A percentile compares a stretch with the other conserved stretches of the same genome.
phyloP scores from a whole-genome alignment of 2,113 vertebrate species.

The Carettochelys insculpta region DNA sequence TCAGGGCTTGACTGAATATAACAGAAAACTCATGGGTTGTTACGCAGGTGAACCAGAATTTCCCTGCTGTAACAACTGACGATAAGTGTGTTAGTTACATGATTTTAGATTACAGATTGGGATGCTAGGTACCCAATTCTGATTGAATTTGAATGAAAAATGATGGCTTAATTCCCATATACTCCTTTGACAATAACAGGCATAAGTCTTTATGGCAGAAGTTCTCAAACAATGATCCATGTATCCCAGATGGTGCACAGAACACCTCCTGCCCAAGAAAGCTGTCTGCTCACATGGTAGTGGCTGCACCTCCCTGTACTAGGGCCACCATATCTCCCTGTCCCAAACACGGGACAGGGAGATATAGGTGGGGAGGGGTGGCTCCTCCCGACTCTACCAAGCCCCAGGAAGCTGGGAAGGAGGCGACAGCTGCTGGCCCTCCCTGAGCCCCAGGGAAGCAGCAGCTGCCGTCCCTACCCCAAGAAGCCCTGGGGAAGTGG shows the following conservation, averaged over 20 bases:
- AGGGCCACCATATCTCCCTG: too few species aligned
- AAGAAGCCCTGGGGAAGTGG: too few species aligned
- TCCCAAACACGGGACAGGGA: too few species aligned
- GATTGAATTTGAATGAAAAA: background rate
- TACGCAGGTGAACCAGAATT: background rate
- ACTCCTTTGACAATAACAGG: background rate
- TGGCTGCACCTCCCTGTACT: background rate
- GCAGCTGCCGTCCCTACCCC: too few species aligned
- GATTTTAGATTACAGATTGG: background rate
- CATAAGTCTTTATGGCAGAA: background rate
- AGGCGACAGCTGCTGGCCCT: too few species aligned
- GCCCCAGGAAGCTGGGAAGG: too few species aligned
- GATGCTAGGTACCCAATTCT: background rate
- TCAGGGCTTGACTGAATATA: background rate
- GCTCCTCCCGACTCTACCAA: too few species aligned
- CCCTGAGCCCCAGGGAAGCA: too few species aligned
- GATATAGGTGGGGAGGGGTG: too few species aligned
- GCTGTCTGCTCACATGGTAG: background rate
- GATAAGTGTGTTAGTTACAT: background rate
- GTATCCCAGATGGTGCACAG: background rate
- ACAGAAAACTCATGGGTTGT: background rate
- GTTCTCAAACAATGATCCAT: background rate
- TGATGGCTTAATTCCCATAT: background rate
- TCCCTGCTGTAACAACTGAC: background rate
- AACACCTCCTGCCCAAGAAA: background rate